Conservation (phyloP, 2,113 vertebrate genomes). For the Melanocharis versteri region DNA sequence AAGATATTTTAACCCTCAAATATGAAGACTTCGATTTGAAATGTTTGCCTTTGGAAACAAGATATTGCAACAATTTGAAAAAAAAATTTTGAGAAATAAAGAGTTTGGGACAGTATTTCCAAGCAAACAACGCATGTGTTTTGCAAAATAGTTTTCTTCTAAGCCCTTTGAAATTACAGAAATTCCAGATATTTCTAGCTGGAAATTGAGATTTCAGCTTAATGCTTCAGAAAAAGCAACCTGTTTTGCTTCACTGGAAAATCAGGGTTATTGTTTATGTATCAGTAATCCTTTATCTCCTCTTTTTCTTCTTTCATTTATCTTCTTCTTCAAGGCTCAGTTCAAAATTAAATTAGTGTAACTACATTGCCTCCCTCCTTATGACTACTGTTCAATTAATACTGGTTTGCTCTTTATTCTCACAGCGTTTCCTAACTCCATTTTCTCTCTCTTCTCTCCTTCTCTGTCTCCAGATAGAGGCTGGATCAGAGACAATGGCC, state of each 20-base stretch:
- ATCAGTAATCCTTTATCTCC: background rate
- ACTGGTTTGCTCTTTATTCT: background rate
- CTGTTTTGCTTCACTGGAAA: background rate
- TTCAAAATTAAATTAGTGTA: background rate
- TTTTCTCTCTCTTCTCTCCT: background rate
- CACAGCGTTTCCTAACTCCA: rapidly evolving
- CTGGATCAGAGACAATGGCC: background rate
- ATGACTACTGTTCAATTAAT: background rate
- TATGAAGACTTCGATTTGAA: background rate
- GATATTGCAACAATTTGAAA: background rate
- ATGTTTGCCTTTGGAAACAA: background rate
- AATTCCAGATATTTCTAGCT: background rate
- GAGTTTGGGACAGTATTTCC: background rate
- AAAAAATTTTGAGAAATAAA: background rate
- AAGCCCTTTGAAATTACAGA: background rate
- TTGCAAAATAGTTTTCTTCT: background rate
- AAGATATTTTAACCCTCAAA: background rate
- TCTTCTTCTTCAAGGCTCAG: background rate
- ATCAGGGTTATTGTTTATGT: background rate
- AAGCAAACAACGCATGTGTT: background rate
- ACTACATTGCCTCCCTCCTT: background rate
- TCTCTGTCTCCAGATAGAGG: background rate
- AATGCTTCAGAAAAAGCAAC: background rate
- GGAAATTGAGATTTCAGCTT: background rate
- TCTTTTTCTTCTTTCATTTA: background rate